Conservation (phyloP, 1,140 invertebrate species). For the Ladona fulva region DNA sequence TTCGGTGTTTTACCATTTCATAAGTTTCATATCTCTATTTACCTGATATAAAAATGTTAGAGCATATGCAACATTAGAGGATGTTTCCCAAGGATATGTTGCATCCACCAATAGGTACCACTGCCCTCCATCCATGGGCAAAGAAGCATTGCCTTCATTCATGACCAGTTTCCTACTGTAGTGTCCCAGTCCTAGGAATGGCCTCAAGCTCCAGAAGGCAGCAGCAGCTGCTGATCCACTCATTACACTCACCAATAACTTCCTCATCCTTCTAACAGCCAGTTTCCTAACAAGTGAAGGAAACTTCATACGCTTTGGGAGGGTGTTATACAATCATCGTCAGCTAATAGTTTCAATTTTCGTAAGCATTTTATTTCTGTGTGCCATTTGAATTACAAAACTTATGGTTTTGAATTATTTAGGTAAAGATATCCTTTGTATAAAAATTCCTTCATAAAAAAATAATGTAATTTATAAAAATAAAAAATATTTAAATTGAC, state of each 20-base stretch:
- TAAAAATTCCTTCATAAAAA: too few relatives aligned
- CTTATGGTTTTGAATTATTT: too few relatives aligned
- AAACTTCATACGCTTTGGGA: too few relatives aligned
- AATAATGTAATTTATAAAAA: too few relatives aligned
- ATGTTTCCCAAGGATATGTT: not conserved
- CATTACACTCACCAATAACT: not conserved
- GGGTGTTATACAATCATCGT: too few relatives aligned
- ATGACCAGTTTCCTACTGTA: not conserved
- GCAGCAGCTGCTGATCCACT: not conserved
- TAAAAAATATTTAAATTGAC: too few relatives aligned
- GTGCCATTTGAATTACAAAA: too few relatives aligned
- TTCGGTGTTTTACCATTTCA: not conserved
- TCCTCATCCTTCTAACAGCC: not conserved
- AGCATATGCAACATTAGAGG: not conserved
- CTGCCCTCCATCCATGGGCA: not conserved
- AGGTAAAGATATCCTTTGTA: too few relatives aligned
- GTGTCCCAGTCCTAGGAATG: not conserved
- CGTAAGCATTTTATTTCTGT: too few relatives aligned
- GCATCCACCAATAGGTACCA: not conserved
- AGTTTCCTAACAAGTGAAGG: not conserved
- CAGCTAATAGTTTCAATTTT: too few relatives aligned
- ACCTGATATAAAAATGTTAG: not conserved
- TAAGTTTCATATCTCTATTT: not conserved
- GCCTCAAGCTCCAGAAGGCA: not conserved
- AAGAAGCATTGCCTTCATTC: not conserved